phyloP scores from a whole-genome alignment of 1,140 invertebrate genomes.

The Magallana ariakensis region DNA sequence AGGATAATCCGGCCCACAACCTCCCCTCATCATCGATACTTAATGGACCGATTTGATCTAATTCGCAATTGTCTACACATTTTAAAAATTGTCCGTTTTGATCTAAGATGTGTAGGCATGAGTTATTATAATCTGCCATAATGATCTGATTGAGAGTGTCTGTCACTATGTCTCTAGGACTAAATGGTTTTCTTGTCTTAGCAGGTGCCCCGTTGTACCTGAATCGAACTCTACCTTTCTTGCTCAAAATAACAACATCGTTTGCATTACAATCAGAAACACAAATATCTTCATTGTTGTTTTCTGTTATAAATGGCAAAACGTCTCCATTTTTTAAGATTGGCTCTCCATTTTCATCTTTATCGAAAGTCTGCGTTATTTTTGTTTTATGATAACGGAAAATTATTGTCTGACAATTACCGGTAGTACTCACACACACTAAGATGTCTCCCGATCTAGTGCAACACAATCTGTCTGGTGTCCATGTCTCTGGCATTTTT shows the following conservation, averaged over 20 bases:
- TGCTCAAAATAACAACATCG: neutral
- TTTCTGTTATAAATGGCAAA: neutral
- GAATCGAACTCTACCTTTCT: neutral
- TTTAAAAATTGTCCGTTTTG: neutral
- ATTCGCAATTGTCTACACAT: neutral
- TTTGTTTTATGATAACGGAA: no score
- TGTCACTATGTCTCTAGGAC: neutral
- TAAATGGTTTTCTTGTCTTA: neutral
- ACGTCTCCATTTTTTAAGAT: neutral
- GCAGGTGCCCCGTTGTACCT: neutral
- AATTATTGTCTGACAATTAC: no score
- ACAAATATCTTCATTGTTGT: neutral
- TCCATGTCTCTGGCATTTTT: neutral
- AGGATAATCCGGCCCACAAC: neutral
- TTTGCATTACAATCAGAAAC: neutral
- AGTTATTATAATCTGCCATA: neutral
- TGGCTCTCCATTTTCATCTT: no score
- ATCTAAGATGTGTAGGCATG: neutral
- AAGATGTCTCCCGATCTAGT: no score
- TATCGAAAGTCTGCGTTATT: no score
- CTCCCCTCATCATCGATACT: neutral
- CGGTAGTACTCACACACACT: no score
- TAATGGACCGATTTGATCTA: neutral
- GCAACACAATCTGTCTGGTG: neutral
- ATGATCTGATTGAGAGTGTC: neutral